These are phyloP conservation scores for Odontesthes bonariensis DNA, from an alignment of 2,113 vertebrate genomes.

Conservation along the genomic window DNA sequence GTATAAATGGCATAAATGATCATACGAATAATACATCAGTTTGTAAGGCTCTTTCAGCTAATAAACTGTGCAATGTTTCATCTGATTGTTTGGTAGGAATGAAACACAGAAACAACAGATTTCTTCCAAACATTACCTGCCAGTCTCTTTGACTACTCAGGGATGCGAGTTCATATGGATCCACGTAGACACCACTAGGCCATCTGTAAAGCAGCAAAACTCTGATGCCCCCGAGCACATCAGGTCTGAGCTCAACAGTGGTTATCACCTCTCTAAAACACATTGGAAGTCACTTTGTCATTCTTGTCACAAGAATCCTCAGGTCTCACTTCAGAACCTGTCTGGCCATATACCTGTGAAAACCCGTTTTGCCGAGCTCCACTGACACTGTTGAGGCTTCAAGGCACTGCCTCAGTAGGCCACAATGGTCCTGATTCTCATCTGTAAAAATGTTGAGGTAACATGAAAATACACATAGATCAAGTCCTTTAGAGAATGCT, in stretches of 20 bases:
- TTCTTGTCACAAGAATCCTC: neutral
- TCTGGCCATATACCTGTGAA: conserved; percentile 77
- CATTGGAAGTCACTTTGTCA: neutral
- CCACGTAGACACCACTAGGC: conserved; percentile 88
- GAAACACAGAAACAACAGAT: neutral
- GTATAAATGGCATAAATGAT: neutral
- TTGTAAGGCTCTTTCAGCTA: neutral
- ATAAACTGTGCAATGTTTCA: neutral
- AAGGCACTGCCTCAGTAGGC: conserved; percentile 46
- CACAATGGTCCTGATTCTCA: conserved; percentile 51
- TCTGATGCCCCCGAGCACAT: conserved; percentile 66
- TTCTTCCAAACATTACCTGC: conserved; percentile 81
- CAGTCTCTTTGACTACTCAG: conserved; percentile 82
- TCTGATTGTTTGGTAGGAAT: neutral
- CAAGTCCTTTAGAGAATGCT: too few relatives aligned
- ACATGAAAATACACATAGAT: too few relatives aligned
- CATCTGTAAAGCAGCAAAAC: conserved; percentile 82
- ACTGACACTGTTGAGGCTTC: conserved; percentile 68
- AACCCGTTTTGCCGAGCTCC: conserved; percentile 76
- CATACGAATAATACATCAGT: neutral
- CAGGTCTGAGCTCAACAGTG: conserved; percentile 78
- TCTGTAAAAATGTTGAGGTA: conserved; percentile 34
- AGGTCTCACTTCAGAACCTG: neutral
- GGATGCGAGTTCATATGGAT: conserved; percentile 90
- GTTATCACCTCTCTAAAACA: conserved; percentile 86